phyloP scores from a whole-genome alignment of 2,113 vertebrate species.

The Tragelaphus strepsiceros region DNA sequence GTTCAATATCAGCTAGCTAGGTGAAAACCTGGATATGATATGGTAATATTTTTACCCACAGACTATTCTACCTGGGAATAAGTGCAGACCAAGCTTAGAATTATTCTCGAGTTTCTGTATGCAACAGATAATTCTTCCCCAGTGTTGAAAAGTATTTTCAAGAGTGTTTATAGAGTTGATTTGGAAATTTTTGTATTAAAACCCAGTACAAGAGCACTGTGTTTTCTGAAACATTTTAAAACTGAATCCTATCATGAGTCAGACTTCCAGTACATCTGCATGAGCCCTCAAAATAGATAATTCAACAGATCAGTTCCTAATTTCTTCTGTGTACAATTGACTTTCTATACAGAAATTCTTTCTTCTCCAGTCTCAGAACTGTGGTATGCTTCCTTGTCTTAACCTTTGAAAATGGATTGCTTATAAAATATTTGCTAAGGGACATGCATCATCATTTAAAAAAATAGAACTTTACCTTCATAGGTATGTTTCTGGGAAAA shows the following conservation, averaged over 20 bases:
- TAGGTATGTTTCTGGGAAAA: slow-evolving; percentile 54
- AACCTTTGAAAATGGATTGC: slow-evolving; percentile 50
- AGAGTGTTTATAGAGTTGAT: neutral
- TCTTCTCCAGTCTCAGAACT: slow-evolving; percentile 1
- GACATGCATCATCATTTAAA: slow-evolving; percentile 38
- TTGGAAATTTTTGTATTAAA: slow-evolving; percentile 17
- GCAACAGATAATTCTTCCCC: neutral
- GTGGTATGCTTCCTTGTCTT: slow-evolving; percentile 25
- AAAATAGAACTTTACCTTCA: slow-evolving; percentile 47
- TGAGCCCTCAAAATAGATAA: neutral
- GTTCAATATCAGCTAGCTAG: slow-evolving; percentile 1
- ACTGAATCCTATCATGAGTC: neutral
- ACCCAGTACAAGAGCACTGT: neutral
- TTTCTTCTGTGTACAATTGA: neutral
- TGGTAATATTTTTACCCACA: neutral
- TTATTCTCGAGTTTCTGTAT: neutral
- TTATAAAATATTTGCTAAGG: slow-evolving; percentile 56
- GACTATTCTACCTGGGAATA: neutral
- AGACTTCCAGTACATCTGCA: neutral
- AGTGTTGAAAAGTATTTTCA: neutral
- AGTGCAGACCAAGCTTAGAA: neutral
- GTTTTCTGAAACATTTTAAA: slow-evolving; percentile 33
- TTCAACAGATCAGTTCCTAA: neutral
- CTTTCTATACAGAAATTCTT: neutral
- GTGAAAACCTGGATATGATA: neutral